Evolutionary conservation across 2,797 vertebrate species (phyloP).

Genomic region (Chromobotia macracanthus): DNA sequence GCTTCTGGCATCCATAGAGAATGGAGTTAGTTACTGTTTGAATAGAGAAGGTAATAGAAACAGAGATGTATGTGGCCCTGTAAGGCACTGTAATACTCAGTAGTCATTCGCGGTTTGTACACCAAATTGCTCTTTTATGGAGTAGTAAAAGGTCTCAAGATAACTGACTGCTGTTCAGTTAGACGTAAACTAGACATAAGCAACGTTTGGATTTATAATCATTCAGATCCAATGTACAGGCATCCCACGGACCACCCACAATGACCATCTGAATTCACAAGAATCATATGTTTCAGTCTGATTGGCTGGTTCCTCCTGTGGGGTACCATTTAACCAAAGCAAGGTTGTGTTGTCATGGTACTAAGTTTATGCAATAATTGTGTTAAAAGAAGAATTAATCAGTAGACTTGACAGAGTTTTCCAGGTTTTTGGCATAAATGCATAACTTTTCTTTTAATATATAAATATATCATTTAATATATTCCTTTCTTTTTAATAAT

Average conservation of each 20-base stretch:
- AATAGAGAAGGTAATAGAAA: slow-evolving; percentile 65
- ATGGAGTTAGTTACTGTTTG: slow-evolving; percentile 33
- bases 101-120: slow-evolving; percentile 36
- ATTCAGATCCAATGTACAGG: not conserved
- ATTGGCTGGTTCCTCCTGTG: not conserved
- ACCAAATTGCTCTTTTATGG: slow-evolving; percentile 37
- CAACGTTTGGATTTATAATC: slow-evolving; percentile 7
- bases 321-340: not conserved
- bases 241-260: not conserved
- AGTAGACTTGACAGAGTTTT: not conserved
- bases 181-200: slow-evolving; percentile 53
- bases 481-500: no score
- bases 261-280: not conserved
- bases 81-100: slow-evolving; percentile 24
- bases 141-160: slow-evolving; percentile 65
- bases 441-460: no score
- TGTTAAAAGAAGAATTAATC: not conserved
- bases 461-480: no score
- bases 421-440: not conserved
- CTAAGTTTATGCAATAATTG: not conserved
- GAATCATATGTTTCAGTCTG: not conserved
- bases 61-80: slow-evolving; percentile 77
- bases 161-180: slow-evolving; percentile 72
- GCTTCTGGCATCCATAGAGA: slow-evolving; percentile 81
- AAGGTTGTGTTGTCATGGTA: not conserved